phyloP scores from a whole-genome alignment of 2,797 vertebrate genomes.

The Rhynchonycteris naso region DNA sequence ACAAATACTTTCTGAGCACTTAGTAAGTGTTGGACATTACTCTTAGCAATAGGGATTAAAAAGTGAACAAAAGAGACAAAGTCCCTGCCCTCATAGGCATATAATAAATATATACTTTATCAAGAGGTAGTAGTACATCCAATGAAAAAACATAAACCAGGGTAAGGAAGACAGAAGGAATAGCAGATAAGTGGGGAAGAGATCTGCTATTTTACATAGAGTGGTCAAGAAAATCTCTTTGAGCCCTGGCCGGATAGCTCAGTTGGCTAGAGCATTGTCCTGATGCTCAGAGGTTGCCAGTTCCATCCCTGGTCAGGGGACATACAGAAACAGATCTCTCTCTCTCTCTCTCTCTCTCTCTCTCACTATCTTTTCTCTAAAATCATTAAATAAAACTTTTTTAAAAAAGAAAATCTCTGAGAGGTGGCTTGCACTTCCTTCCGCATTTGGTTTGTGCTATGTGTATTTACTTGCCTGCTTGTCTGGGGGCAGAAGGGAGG shows the following conservation, averaged over 20 bases:
- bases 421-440: not conserved
- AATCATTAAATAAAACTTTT: no score
- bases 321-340: no score
- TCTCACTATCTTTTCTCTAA: no score
- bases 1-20: conserved; percentile 20
- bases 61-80: not conserved
- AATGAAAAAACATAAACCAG: not conserved
- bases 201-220: not conserved
- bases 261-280: no score
- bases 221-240: not conserved
- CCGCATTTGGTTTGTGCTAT: not conserved
- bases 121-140: not conserved
- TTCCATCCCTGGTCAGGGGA: no score
- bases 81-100: not conserved
- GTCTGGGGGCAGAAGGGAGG: not conserved
- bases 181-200: not conserved
- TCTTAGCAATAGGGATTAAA: not conserved
- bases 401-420: no score
- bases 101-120: not conserved
- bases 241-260: not conserved
- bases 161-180: not conserved
- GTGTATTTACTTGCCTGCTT: not conserved
- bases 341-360: no score
- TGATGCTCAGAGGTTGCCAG: no score
- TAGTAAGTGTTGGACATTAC: not conserved